phyloP scores from a whole-genome alignment of 1,140 invertebrate genomes.

The Arion vulgaris region DNA sequence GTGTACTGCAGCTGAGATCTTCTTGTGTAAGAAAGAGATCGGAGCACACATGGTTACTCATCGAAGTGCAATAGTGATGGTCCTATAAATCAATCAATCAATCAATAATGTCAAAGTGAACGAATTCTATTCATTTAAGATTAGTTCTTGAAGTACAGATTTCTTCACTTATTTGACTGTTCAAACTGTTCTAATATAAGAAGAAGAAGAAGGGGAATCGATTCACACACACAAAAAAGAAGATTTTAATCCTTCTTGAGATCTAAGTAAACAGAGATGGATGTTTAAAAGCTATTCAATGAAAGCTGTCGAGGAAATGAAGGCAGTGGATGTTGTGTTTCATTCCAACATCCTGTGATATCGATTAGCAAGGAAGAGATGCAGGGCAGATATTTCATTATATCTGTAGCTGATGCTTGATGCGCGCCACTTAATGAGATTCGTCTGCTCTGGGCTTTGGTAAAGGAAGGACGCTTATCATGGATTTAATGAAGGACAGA shows the following conservation, averaged over 20 bases:
- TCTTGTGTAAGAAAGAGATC: too few relatives aligned
- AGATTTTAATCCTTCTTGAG: background rate
- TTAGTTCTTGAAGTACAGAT: background rate
- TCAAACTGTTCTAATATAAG: background rate
- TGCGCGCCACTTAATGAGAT: constrained; percentile 14
- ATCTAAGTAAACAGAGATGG: background rate
- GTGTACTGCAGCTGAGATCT: too few relatives aligned
- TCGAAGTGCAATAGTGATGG: too few relatives aligned
- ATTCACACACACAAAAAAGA: background rate
- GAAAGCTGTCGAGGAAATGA: background rate
- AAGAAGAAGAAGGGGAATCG: background rate
- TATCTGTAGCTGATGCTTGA: constrained; percentile 2
- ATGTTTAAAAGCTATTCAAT: background rate
- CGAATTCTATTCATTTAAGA: background rate
- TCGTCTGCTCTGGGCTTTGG: background rate
- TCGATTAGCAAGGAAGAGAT: background rate
- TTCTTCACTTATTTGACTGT: background rate
- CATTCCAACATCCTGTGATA: background rate
- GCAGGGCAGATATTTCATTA: constrained; percentile 3
- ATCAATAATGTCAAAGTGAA: too few relatives aligned
- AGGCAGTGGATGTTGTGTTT: constrained; percentile 1
- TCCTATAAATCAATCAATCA: too few relatives aligned
- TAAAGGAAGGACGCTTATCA: background rate
- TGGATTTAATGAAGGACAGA: background rate
- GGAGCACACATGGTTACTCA: too few relatives aligned